These are phyloP conservation scores for Pemphredon lugubris DNA, from an alignment of 2,888 invertebrate species.

Conservation along the genomic window DNA sequence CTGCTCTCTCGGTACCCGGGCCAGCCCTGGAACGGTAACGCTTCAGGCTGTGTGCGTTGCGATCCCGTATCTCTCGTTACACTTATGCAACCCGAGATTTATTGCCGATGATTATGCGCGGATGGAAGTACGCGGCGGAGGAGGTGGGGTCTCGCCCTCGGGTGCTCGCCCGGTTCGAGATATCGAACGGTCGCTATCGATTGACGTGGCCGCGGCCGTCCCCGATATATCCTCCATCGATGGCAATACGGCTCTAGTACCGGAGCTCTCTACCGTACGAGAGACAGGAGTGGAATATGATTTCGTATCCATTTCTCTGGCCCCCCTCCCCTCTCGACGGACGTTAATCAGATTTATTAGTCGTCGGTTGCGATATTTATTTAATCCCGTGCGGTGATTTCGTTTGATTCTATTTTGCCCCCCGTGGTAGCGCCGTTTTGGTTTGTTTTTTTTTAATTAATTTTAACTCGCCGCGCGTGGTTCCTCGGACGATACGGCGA, in stretches of 20 bases:
- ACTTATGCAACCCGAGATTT: slow-evolving; percentile 81
- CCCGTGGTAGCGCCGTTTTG: background rate
- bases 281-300: slow-evolving; percentile 44
- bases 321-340: slow-evolving; percentile 32
- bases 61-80: slow-evolving; percentile 81
- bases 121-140: slow-evolving; percentile 73
- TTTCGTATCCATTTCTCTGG: slow-evolving; percentile 53
- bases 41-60: slow-evolving; percentile 79
- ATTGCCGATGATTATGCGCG: slow-evolving; percentile 79
- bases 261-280: slow-evolving; percentile 43
- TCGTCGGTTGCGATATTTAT: slow-evolving; percentile 46
- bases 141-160: slow-evolving; percentile 70
- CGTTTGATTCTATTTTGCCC: background rate
- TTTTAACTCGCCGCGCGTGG: no score
- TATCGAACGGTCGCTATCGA: slow-evolving; percentile 66
- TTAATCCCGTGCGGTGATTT: slow-evolving; percentile 21
- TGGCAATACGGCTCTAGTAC: slow-evolving; percentile 49
- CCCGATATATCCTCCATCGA: slow-evolving; percentile 65
- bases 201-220: slow-evolving; percentile 65
- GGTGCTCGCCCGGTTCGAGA: slow-evolving; percentile 67
- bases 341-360: slow-evolving; percentile 47
- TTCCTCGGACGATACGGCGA: no score
- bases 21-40: slow-evolving; percentile 54
- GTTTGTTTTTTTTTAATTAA: no score
- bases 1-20: slow-evolving; percentile 31